phyloP scores from a whole-genome alignment of 2,113 vertebrate genomes.

The Leuciscus idus region DNA sequence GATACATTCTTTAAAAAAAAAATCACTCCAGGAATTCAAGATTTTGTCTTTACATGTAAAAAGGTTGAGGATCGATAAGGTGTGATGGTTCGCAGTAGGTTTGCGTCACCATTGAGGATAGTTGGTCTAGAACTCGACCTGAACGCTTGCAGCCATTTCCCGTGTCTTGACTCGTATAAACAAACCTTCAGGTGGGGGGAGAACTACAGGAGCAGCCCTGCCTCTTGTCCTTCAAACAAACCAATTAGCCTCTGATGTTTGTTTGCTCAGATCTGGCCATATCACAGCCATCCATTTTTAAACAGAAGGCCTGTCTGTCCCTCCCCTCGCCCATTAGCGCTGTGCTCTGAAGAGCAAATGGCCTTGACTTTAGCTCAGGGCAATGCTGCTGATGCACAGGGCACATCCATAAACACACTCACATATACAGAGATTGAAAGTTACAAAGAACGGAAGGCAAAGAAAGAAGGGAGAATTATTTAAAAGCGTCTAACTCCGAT shows the following conservation, averaged over 20 bases:
- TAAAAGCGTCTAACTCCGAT: slow-evolving; percentile 69
- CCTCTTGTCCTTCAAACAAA: slow-evolving; percentile 56
- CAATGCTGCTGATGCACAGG: slow-evolving; percentile 63
- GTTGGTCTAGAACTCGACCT: slow-evolving; percentile 35
- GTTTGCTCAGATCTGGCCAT: slow-evolving; percentile 70
- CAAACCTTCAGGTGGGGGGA: slow-evolving; percentile 47
- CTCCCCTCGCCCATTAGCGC: slow-evolving; percentile 69
- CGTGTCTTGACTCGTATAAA: slow-evolving; percentile 33
- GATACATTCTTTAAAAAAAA: background rate
- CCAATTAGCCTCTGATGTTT: slow-evolving; percentile 69
- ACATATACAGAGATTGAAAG: slow-evolving; percentile 11
- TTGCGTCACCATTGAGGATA: background rate
- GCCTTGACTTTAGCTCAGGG: slow-evolving; percentile 74
- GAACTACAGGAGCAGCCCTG: slow-evolving; percentile 29
- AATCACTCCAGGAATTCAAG: background rate
- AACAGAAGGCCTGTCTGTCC: slow-evolving; percentile 64
- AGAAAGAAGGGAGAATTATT: slow-evolving; percentile 58
- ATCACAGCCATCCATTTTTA: slow-evolving; percentile 77
- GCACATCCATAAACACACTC: slow-evolving; percentile 51
- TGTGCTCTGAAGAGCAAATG: slow-evolving; percentile 72
- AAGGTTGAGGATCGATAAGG: background rate
- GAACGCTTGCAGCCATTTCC: slow-evolving; percentile 50
- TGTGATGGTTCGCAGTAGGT: background rate
- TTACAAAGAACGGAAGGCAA: slow-evolving; percentile 47
- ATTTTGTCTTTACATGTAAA: background rate